phyloP scores from a whole-genome alignment of 2,113 vertebrate genomes.

The Clarias gariepinus region DNA sequence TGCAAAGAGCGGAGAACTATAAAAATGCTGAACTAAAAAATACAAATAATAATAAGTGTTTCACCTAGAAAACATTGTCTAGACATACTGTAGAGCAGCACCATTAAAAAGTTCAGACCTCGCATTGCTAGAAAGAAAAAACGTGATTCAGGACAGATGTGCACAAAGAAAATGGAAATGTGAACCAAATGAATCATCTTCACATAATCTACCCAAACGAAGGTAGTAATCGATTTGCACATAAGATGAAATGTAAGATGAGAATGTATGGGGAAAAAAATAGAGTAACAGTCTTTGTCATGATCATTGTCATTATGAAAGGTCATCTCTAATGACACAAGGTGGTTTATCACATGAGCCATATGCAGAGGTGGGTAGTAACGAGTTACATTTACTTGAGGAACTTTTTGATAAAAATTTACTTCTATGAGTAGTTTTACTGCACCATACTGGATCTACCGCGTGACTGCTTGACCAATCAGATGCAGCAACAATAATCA shows the following conservation, averaged over 20 bases:
- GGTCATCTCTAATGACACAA: neutral
- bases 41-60: neutral
- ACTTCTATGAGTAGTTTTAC: no score
- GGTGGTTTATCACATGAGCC: neutral
- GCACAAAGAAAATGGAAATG: neutral
- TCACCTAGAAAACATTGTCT: neutral
- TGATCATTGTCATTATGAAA: neutral
- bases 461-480: no score
- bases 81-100: neutral
- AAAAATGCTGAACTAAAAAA: constrained; percentile 14
- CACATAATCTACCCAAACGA: neutral
- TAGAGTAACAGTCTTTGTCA: neutral
- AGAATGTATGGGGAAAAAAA: neutral
- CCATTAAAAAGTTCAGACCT: neutral
- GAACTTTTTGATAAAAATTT: no score
- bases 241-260: neutral
- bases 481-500: no score
- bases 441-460: no score
- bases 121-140: neutral
- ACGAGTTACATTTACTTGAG: no score
- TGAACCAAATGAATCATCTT: neutral
- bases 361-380: no score
- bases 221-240: neutral
- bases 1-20: constrained; percentile 55
- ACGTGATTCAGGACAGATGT: neutral